Percentiles rank a stretch among this genome's conserved stretches.
Evolutionary conservation across 1,140 invertebrate species (phyloP).

Genomic region (Leptoteleia sp.): DNA sequence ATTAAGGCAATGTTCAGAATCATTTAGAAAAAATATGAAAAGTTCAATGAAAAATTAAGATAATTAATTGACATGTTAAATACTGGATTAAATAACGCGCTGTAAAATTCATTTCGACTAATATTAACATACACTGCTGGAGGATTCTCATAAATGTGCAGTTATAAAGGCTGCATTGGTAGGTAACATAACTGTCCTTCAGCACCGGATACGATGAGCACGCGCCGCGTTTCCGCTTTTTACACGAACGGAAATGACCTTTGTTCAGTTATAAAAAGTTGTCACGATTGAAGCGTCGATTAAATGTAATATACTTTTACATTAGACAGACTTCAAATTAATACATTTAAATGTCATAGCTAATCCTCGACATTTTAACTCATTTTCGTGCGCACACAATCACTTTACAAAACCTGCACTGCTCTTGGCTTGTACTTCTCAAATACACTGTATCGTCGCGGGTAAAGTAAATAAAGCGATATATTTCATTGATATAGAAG

Average conservation of each 20-base stretch:
- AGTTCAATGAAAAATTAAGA: background rate
- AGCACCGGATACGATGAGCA: slow-evolving; percentile 47
- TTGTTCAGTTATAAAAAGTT: slow-evolving; percentile 48
- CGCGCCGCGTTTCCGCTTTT: slow-evolving; percentile 54
- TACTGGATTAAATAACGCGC: slow-evolving; percentile 25
- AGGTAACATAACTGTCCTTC: slow-evolving; percentile 61
- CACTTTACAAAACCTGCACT: too few relatives aligned
- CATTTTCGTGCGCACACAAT: too few relatives aligned
- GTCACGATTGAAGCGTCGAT: slow-evolving; percentile 37
- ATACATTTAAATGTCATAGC: too few relatives aligned
- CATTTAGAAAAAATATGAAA: too few relatives aligned
- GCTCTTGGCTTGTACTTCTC: too few relatives aligned
- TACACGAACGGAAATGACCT: slow-evolving; percentile 49
- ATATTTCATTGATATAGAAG: too few relatives aligned
- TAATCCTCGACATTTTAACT: background rate
- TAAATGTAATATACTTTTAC: slow-evolving; percentile 29
- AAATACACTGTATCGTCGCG: too few relatives aligned
- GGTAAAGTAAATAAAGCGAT: too few relatives aligned
- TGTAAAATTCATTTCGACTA: slow-evolving; percentile 18
- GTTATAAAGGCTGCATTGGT: slow-evolving; percentile 43
- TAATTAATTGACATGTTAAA: too few relatives aligned
- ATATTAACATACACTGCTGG: slow-evolving; percentile 28
- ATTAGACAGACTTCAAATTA: too few relatives aligned
- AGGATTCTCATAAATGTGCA: slow-evolving; percentile 42
- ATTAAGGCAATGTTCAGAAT: too few relatives aligned